Base-by-base conservation (phyloP, 1,140 invertebrate species). In the Condylostylus longicornis region DNA sequence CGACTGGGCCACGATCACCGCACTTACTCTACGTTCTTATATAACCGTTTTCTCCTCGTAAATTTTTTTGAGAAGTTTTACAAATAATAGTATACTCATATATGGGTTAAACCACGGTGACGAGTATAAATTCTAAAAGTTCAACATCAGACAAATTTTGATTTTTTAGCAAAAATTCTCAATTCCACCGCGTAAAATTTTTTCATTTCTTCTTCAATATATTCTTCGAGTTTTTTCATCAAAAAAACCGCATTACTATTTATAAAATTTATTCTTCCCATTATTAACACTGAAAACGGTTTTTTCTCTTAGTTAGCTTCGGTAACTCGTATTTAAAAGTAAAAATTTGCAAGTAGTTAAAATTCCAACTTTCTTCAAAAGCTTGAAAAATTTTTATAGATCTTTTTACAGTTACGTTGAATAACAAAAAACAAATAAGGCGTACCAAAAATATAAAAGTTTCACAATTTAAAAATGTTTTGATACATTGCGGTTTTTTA, bases 111-210 rank as follows among this genome's bases (percentile, higher is more conserved):
- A 4, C 28, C 18, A 18, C 44, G 35, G 22, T 43, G 42, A 29
- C 38, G 43, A 42, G 23, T 4, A 42, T 18, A 35, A 40, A 49
- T 3, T 33, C 41, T n/a, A 43, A 17, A 23, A 33, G 45, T 36
- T 42, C 32, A 18, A 42, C 35, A 17, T 54, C 41, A 15, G n/a
- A 49, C 54, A 47, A 69, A 68, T 22, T 58, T 37, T 28, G 53
- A 61, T 47, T 69, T 68, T 40, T 53, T 40, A 3, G 58, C 41
- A 18, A 63, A 67, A 4, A 69, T 47, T 27, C 58, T 67, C 5
- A 70, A 40, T 15, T 54, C 51, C 13, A 47, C 42, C 18, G 44
- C 30, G 4, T 66, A 39, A 13, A 50, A 42, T n/a, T 52, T 40
- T 3, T 65, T 45, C 2, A 69, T 48, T 19, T 43, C 33, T 12